Evolutionary conservation across 1,140 invertebrate genomes (phyloP), one percentile per base, ranked within the genome.

Genomic region (Drosophila parvula): DNA sequence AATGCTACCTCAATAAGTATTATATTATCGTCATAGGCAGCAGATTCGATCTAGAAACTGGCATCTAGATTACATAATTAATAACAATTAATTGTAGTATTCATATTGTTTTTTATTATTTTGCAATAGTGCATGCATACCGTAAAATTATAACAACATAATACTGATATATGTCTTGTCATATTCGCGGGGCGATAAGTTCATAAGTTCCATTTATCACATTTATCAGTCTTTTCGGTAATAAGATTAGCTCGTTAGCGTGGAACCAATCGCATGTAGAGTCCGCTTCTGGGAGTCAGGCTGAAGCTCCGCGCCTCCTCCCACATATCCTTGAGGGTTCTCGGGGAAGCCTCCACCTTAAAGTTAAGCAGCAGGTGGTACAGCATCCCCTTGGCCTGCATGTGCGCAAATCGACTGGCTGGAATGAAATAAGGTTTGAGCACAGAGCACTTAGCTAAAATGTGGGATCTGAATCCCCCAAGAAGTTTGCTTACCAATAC

Each of bases 401-500:
- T 45, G 2, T 45, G 44, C 11, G 44, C 44, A 27, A 45, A 45
- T 27, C 44, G 44, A 6, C 10, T 45, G 44, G 44, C 44, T 45
- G 18, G 6, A 45, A 27, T 45, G 6, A 6, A 45, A 27, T 12
- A 7, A 27, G 2, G 18, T 4, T 45, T 27, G 18, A 22, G 12
- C n/a, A n/a, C n/a, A n/a, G 14, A 45, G 18, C 5, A 27, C 11
- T 1, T 2, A 12, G 11, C 5, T 7, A 45, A 27, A 45, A 27
- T 6, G 18, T 22, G 18, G 18, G 18, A 45, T 12, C 2, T 45
- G 5, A 22, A 18, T 44, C 16, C 41, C 4, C 5, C 5, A 8
- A 5, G 18, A 7, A 1, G 3, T 45, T 45, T 0, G 11, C 92
- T 92, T 92, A 81, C 94, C 94, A 60, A 95, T 93, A 73, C 94